These are phyloP conservation scores for Clavelina lepadiformis DNA, from an alignment of 23 tunicate genomes.

Conservation along the genomic window DNA sequence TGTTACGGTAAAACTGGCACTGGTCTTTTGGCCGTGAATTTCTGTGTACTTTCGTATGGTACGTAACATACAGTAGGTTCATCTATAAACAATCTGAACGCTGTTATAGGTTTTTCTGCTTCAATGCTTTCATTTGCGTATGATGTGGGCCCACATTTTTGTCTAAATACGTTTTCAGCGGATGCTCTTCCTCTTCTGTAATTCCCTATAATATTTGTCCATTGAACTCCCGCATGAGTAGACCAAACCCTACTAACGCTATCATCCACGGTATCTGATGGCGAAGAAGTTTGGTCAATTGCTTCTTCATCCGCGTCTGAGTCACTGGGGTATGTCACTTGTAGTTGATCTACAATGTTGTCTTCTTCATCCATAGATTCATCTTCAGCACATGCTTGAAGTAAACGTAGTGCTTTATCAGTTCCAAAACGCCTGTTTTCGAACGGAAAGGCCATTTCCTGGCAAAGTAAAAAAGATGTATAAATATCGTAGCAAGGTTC, in stretches of 20 bases:
- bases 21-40: too few relatives aligned
- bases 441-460: not conserved
- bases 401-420: not conserved
- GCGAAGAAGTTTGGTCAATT: not conserved
- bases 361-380: conserved; percentile 1
- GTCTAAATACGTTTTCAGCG: too few relatives aligned
- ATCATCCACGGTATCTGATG: conserved; percentile 2
- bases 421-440: not conserved
- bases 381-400: not conserved
- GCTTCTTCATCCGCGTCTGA: conserved; percentile 3
- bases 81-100: too few relatives aligned
- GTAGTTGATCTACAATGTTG: conserved; percentile 2
- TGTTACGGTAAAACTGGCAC: conserved; percentile 1
- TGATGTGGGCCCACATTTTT: too few relatives aligned
- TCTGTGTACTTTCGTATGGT: too few relatives aligned
- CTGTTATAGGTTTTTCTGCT: too few relatives aligned
- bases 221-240: too few relatives aligned
- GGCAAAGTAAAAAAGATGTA: not conserved
- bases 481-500: not conserved
- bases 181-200: too few relatives aligned
- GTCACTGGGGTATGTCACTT: not conserved
- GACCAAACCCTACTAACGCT: too few relatives aligned
- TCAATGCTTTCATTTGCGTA: too few relatives aligned
- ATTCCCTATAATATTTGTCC: too few relatives aligned
- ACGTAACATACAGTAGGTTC: too few relatives aligned